phyloP scores from a whole-genome alignment of 1,140 invertebrate genomes.

The Caerostris darwini region DNA sequence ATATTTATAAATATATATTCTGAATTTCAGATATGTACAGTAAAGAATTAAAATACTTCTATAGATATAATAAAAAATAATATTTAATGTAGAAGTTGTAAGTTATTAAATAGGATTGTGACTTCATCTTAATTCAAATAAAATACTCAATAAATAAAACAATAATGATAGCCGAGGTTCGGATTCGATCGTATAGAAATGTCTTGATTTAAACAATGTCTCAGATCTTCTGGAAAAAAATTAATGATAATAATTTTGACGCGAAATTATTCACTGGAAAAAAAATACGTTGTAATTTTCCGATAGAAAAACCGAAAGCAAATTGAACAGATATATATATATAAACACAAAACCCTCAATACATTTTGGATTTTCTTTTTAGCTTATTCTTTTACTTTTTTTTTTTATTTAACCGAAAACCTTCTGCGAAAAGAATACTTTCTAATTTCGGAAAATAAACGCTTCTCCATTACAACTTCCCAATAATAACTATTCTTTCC shows the following conservation, averaged over 20 bases:
- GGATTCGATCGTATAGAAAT: not conserved
- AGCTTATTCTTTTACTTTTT: not conserved
- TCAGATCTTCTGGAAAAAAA: not conserved
- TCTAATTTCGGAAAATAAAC: slow-evolving; percentile 51
- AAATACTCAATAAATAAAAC: too few species aligned
- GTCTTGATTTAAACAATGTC: slow-evolving; percentile 6
- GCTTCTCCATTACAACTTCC: slow-evolving; percentile 7
- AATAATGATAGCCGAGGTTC: too few species aligned
- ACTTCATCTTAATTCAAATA: too few species aligned
- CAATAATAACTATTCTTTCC: slow-evolving; percentile 23
- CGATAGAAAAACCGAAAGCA: not conserved
- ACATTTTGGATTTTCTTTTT: not conserved
- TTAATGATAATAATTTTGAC: not conserved
- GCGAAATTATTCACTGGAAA: not conserved
- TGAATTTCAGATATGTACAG: too few species aligned
- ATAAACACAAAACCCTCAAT: not conserved
- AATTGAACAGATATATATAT: not conserved
- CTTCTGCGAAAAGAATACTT: not conserved
- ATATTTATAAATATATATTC: too few species aligned
- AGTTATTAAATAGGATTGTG: too few species aligned
- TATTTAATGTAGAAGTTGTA: too few species aligned
- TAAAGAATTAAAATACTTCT: too few species aligned
- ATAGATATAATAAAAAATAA: too few species aligned
- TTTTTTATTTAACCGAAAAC: not conserved
- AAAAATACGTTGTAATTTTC: not conserved